A percentile compares a stretch with the other conserved stretches of the same genome.
Evolutionary conservation across 2,113 vertebrate genomes (phyloP).

Genomic region (Otocyon megalotis): DNA sequence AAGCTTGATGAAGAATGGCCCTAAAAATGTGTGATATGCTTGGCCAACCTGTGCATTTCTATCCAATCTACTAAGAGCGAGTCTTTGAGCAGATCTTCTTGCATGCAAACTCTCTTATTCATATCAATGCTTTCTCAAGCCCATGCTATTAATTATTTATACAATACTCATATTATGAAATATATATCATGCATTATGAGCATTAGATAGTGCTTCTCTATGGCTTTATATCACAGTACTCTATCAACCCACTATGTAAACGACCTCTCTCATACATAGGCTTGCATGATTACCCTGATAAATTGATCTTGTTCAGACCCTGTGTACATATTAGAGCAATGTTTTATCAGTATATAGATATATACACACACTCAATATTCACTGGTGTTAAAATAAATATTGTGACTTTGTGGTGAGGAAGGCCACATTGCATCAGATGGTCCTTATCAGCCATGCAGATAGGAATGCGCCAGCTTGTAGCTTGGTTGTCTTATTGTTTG

Average conservation of each 20-base stretch:
- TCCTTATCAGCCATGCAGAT: constrained; percentile 73
- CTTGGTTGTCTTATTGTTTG: constrained; percentile 26
- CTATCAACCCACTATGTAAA: constrained; percentile 76
- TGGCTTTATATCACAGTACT: constrained; percentile 59
- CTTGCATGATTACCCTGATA: constrained; percentile 61
- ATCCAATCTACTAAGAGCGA: neutral
- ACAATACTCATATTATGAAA: constrained; percentile 50
- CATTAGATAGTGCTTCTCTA: neutral
- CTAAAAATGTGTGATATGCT: neutral
- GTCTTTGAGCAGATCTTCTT: neutral
- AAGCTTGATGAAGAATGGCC: neutral
- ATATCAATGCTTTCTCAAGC: neutral
- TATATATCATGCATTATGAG: constrained; percentile 72
- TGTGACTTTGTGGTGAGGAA: constrained; percentile 81
- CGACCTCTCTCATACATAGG: constrained; percentile 63
- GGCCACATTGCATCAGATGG: constrained; percentile 71
- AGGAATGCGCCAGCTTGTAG: neutral
- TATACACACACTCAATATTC: constrained; percentile 82
- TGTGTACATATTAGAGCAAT: constrained; percentile 69
- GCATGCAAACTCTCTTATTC: neutral
- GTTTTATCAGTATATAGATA: constrained; percentile 78
- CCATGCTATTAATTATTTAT: constrained; percentile 70
- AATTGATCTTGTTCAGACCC: constrained; percentile 78
- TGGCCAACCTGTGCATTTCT: neutral
- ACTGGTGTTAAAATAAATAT: constrained; percentile 83